Percentiles rank a stretch among this genome's conserved stretches.
Evolutionary conservation across 2,888 invertebrate species (phyloP).

Genomic region (Silvanus unidentatus): DNA sequence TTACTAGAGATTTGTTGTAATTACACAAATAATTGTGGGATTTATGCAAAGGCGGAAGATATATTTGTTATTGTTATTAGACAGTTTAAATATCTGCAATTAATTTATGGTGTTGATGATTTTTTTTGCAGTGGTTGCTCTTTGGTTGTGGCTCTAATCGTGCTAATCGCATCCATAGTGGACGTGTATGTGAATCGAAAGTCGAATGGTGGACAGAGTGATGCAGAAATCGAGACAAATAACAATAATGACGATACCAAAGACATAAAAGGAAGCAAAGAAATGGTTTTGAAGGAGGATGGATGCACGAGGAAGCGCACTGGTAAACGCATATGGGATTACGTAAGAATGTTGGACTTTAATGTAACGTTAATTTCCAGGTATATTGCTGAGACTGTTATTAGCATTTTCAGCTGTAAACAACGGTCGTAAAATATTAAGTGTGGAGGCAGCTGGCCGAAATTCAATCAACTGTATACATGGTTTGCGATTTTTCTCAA

Average conservation of each 20-base stretch:
- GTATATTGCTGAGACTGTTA: conserved; percentile 55
- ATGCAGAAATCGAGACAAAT: conserved; percentile 30
- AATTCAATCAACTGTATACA: conserved; percentile 70
- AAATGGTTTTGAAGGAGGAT: conserved; percentile 16
- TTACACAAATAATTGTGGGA: neutral
- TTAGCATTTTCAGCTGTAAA: conserved; percentile 69
- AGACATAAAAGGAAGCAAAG: conserved; percentile 23
- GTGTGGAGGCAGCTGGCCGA: conserved; percentile 59
- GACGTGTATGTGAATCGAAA: conserved; percentile 52
- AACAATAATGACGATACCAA: conserved; percentile 24
- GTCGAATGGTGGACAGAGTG: conserved; percentile 23
- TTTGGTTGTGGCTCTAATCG: conserved; percentile 49
- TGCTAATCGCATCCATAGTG: conserved; percentile 58
- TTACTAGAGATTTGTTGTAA: no score
- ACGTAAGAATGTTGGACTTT: no score
- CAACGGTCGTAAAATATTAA: conserved; percentile 70
- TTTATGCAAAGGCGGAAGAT: neutral
- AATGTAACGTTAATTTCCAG: no score
- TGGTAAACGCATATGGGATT: no score
- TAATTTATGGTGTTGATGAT: no score
- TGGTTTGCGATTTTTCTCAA: conserved; percentile 70
- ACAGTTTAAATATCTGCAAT: no score
- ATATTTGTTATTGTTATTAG: neutral
- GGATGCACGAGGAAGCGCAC: conserved; percentile 11
- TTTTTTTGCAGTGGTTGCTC: conserved; percentile 48